phyloP scores from a whole-genome alignment of 2,113 vertebrate species.

The Saccopteryx leptura region DNA sequence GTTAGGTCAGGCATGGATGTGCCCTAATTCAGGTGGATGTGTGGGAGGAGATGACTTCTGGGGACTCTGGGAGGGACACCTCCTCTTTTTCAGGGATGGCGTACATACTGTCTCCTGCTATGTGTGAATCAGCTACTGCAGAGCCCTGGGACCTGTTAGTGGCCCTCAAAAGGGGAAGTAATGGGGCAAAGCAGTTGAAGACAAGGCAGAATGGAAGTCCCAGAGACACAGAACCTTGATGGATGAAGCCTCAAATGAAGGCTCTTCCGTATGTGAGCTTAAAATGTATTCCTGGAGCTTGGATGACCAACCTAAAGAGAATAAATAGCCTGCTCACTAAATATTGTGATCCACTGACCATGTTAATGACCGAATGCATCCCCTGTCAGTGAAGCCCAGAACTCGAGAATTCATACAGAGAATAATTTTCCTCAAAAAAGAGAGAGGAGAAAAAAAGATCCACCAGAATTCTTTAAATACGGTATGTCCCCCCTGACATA shows the following conservation, averaged over 20 bases:
- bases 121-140: background rate
- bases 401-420: background rate
- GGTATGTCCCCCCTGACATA: background rate
- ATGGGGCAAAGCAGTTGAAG: background rate
- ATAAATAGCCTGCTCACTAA: background rate
- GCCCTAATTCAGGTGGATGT: background rate
- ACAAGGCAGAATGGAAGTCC: background rate
- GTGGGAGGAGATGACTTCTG: background rate
- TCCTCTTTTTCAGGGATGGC: too few relatives aligned
- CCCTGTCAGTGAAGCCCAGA: background rate
- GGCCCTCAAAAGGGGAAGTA: background rate
- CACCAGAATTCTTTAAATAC: background rate
- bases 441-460: background rate
- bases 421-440: background rate
- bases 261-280: background rate
- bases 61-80: background rate
- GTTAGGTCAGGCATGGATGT: background rate
- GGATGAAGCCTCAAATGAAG: background rate
- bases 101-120: fast-evolving
- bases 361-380: background rate
- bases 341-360: background rate
- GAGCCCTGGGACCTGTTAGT: too few relatives aligned
- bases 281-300: background rate
- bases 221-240: background rate
- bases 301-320: background rate